Conservation (phyloP, 2,888 invertebrate species). For the Polylopha cassiicola region DNA sequence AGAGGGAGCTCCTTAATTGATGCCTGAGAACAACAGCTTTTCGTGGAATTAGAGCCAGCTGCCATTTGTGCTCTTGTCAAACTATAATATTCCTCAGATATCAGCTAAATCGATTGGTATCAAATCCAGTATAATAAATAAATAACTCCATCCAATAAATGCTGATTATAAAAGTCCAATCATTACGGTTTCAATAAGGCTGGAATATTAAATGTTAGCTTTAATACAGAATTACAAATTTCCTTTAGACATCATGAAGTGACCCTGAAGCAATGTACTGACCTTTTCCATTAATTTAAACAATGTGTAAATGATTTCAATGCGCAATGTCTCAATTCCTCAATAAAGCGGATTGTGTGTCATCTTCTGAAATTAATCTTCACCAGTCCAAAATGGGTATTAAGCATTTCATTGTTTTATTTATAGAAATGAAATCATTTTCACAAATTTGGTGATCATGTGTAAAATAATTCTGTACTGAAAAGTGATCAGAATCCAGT, state of each 20-base stretch:
- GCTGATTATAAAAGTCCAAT: conserved; percentile 71
- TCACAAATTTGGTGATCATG: conserved; percentile 58
- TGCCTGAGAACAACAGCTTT: conserved; percentile 36
- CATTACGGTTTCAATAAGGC: conserved; percentile 67
- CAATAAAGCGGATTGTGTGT: conserved; percentile 9
- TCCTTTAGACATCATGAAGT: conserved; percentile 55
- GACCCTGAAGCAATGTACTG: conserved; percentile 66
- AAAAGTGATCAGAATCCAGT: conserved; percentile 71
- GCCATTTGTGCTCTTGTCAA: conserved; percentile 43
- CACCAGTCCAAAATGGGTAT: conserved; percentile 32
- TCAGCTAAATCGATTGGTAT: conserved; percentile 61
- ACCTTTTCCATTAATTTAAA: conserved; percentile 57
- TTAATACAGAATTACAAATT: conserved; percentile 68
- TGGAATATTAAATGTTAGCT: conserved; percentile 76
- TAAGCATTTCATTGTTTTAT: conserved; percentile 26
- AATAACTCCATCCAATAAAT: conserved; percentile 70
- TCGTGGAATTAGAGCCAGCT: conserved; percentile 39
- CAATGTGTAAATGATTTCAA: conserved; percentile 48
- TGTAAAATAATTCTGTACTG: conserved; percentile 57
- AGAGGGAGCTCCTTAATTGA: conserved; percentile 44
- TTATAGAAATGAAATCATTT: conserved; percentile 46
- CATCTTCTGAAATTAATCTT: conserved; percentile 25
- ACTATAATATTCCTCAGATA: conserved; percentile 45
- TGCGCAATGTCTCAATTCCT: conserved; percentile 21
- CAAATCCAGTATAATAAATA: conserved; percentile 64